Conservation (phyloP, 2,797 vertebrate species). For the Myiotriccus ornatus region DNA sequence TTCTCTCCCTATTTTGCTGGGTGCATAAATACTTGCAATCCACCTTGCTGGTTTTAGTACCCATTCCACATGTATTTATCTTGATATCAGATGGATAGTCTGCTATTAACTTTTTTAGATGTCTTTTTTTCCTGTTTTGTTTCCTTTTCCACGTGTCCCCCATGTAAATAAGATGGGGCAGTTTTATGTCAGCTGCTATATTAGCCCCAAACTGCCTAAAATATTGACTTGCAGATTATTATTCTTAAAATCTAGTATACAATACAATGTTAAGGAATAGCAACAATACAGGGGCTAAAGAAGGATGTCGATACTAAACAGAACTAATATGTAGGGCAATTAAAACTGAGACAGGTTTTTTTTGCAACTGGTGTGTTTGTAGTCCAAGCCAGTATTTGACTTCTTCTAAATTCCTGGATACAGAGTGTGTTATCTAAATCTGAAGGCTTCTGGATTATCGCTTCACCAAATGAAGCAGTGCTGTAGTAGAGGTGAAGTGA, state of each 20-base stretch:
- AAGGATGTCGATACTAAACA: background rate
- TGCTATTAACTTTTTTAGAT: background rate
- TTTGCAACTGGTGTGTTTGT: background rate
- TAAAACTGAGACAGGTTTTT: background rate
- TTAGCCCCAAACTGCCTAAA: background rate
- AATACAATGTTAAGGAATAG: background rate
- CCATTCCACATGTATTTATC: background rate
- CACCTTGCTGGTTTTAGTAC: background rate
- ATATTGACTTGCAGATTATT: background rate
- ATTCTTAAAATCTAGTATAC: background rate
- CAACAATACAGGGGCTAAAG: background rate
- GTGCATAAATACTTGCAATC: background rate
- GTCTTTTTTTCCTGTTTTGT: background rate
- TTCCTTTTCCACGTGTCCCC: rapidly evolving
- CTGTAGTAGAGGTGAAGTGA: background rate
- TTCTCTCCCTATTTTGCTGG: background rate
- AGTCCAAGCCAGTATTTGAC: background rate
- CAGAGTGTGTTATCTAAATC: background rate
- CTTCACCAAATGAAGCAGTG: background rate
- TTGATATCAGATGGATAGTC: background rate
- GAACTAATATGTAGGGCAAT: background rate
- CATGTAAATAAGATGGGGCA: background rate
- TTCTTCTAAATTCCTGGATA: background rate
- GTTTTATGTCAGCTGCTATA: background rate
- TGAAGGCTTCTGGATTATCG: background rate